phyloP scores from a whole-genome alignment of 2,888 invertebrate species.

The Spodoptera littoralis region DNA sequence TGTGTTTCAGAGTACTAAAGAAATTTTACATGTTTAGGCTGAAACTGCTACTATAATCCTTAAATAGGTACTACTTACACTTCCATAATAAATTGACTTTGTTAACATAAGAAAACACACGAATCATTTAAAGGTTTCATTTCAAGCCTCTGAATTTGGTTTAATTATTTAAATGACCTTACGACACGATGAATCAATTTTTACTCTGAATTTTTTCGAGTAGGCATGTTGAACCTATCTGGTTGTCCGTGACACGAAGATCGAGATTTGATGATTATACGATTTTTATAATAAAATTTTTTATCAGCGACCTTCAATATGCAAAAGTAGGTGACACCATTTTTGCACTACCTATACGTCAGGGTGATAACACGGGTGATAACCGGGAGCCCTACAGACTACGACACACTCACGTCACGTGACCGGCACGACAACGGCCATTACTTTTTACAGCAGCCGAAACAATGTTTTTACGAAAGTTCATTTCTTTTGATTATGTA shows the following conservation, averaged over 20 bases:
- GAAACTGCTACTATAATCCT: too few species aligned
- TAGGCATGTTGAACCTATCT: slow-evolving; percentile 59
- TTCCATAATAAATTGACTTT: too few species aligned
- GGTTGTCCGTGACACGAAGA: slow-evolving; percentile 78
- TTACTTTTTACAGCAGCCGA: slow-evolving; percentile 13
- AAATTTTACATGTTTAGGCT: too few species aligned
- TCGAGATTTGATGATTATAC: slow-evolving; percentile 73
- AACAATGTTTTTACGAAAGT: slow-evolving; percentile 18
- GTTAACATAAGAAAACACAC: background rate
- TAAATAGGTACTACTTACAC: too few species aligned
- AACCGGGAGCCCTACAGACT: slow-evolving; percentile 66
- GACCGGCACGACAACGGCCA: slow-evolving; percentile 30
- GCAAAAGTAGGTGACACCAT: slow-evolving; percentile 83
- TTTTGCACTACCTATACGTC: slow-evolving; percentile 70
- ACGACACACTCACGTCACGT: slow-evolving; percentile 50
- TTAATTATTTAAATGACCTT: too few species aligned
- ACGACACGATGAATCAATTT: background rate
- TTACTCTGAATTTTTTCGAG: slow-evolving; percentile 26
- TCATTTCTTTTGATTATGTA: slow-evolving; percentile 30
- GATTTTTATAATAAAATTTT: slow-evolving; percentile 71
- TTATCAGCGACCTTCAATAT: slow-evolving; percentile 83
- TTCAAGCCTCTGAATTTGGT: too few species aligned
- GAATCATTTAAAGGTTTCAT: too few species aligned
- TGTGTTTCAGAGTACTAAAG: too few species aligned
- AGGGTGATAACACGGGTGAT: slow-evolving; percentile 68